A percentile compares a stretch with the other conserved stretches of the same genome.
phyloP scores from a whole-genome alignment of 2,888 invertebrate species.

The Eupithecia dodoneata region DNA sequence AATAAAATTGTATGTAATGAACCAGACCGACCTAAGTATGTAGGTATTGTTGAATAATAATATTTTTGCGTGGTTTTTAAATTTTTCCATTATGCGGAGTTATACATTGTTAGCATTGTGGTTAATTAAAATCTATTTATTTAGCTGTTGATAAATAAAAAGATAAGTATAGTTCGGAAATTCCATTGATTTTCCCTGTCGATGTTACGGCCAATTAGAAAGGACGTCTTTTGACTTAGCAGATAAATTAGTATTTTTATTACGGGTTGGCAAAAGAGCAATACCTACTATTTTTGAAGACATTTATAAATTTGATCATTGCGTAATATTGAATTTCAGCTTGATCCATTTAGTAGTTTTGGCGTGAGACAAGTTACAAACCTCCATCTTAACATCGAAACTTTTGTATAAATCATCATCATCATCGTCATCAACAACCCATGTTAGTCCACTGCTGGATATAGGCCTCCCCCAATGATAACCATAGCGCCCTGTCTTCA shows the following conservation, averaged over 20 bases:
- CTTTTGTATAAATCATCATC: too few species aligned
- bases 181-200: not conserved
- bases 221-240: not conserved
- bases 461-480: too few species aligned
- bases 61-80: not conserved
- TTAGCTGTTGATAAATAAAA: not conserved
- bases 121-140: not conserved
- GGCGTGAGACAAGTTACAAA: too few species aligned
- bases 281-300: not conserved
- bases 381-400: too few species aligned
- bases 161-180: not conserved
- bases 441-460: too few species aligned
- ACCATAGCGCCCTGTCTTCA: too few species aligned
- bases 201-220: not conserved
- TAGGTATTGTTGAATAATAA: too few species aligned
- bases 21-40: too few species aligned
- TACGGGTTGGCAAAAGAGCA: not conserved
- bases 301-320: not conserved
- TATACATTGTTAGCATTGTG: not conserved
- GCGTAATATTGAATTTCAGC: too few species aligned
- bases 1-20: too few species aligned
- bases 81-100: not conserved
- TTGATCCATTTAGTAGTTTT: too few species aligned
- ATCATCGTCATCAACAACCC: too few species aligned
- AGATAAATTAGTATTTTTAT: not conserved